Percentiles rank a stretch among this genome's conserved stretches.
Conservation (phyloP, 2,113 vertebrate species). For the Upupa epops region DNA sequence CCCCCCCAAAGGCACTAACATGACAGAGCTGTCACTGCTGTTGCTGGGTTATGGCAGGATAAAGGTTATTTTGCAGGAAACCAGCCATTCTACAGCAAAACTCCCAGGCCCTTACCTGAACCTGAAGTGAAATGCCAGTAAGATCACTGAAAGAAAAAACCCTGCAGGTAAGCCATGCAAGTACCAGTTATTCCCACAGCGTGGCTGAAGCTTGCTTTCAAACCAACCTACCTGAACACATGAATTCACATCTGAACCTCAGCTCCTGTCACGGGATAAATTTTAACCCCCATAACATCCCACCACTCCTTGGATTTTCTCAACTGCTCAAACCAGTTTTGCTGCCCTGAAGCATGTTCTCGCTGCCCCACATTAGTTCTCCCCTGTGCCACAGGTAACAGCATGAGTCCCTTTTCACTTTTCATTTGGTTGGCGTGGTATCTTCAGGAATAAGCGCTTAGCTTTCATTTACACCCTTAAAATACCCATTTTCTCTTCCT, state of each 20-base stretch:
- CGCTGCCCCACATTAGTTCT: background rate
- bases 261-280: background rate
- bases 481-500: background rate
- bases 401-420: rapidly evolving
- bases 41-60: rapidly evolving
- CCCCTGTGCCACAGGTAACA: background rate
- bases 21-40: background rate
- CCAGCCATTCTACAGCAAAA: background rate
- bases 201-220: background rate
- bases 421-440: background rate
- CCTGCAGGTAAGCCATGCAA: background rate
- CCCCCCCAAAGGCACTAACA: background rate
- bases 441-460: background rate
- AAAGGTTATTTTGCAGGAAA: background rate
- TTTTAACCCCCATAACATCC: background rate
- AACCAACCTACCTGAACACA: background rate
- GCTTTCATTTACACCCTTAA: background rate
- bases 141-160: background rate
- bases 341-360: background rate
- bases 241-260: background rate
- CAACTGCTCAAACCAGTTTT: background rate
- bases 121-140: background rate
- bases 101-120: background rate
- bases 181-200: background rate
- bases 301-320: background rate